Base-by-base conservation (phyloP, 2,888 invertebrate genomes). In the Thyatira batis region DNA sequence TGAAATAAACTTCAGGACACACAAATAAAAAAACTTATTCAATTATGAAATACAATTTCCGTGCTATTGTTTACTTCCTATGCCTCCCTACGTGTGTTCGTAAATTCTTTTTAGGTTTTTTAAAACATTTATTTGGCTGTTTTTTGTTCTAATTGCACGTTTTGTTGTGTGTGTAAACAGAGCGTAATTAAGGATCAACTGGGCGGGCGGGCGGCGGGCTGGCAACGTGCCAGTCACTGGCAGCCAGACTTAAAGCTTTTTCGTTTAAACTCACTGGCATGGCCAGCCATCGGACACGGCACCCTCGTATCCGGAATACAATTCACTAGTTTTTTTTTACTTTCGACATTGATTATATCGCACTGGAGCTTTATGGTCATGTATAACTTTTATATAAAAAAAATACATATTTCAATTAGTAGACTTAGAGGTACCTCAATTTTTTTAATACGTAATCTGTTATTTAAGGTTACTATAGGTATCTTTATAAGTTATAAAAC, bases 81-180 rank as follows among this genome's bases (percentile, higher is more conserved):
- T 39, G 17, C 39, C 39, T 39, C 2, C 17, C 8, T 8, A n/a
- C 39, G 17, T 39, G 13, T 6, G 17, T 43, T 39, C 45, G 54
- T 11, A 61, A 58, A 63, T 58, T 66, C 17, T 53, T 68, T 60
- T 57, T 55, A 54, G 45, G 51, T 59, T 66, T 64, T 46, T 54
- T 55, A 52, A 57, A 65, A 61, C 62, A 58, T 66, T 65, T 61
- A 66, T 58, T 64, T 65, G 39, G 71, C 59, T 55, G 60, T 55
- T 67, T 55, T 69, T 77, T 65, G 63, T 70, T 71, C 61, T 71
- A 74, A 75, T 73, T 74, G 70, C 60, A 61, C 62, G 56, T 66
- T 71, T 62, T 65, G 57, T 71, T 71, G 57, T 62, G 61, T 65
- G 62, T 71, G 69, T 69, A 67, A 75, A 74, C 67, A 64, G 39